Evolutionary conservation across 2,797 vertebrate genomes (phyloP), one percentile per base, ranked within the genome.

Genomic region (Apogon talboti): DNA sequence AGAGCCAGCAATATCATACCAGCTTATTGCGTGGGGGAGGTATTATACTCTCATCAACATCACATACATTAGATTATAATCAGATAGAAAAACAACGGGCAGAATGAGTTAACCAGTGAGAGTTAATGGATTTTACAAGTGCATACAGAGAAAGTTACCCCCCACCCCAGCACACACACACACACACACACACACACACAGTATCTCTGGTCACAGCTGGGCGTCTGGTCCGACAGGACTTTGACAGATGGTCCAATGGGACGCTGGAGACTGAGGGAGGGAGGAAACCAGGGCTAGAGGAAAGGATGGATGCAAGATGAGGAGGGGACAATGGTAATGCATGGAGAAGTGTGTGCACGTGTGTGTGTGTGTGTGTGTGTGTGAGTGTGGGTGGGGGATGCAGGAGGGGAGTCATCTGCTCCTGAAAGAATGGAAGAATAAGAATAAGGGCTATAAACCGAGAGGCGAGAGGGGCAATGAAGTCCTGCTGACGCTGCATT

Each of bases 221-320:
- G 71, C 9, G 14, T 66, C 58, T 68, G 54, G 76, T 70, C 77
- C 5, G 47, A 69, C 45, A 76, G 71, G 76, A 86, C 66, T 84
- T 70, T 89, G 86, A 90, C 91, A 92, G 90, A 93, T 92, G 89
- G 90, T 65, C 79, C 82, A 74, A 84, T 87, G 79, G 81, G 77
- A 86, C 14, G 52, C 62, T 49, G 44, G 51, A 50, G 42, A 66
- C 67, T 54, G 71, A 62, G 63, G 41, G 55, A 72, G 76, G 65
- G 62, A 67, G 65, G 71, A 66, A 40, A 53, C 37, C 11, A 18
- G 64, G 40, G 71, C 48, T 67, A 56, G 30, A 60, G 54, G 28
- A 47, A 68, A 38, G 59, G 54, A 63, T 67, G 60, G 45, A 74
- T 35, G 57, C 21, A 62, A 74, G 54, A 42, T 50, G 55, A 63